phyloP scores from a whole-genome alignment of 2,888 invertebrate species.

The Sympetrum striolatum region DNA sequence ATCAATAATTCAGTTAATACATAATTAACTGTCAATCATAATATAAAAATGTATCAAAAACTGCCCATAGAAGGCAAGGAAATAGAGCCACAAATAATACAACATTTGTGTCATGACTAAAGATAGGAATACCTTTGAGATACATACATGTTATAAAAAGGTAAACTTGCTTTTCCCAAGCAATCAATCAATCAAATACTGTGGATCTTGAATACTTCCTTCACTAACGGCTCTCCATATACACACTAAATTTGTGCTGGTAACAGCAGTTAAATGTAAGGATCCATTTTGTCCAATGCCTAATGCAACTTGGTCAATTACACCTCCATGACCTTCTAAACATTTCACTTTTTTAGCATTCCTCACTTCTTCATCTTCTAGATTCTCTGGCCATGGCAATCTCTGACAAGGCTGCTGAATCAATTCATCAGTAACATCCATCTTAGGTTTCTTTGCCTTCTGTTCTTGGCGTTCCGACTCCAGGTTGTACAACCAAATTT shows the following conservation, averaged over 20 bases:
- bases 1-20: no score
- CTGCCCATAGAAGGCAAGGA: no score
- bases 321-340: constrained; percentile 12
- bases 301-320: constrained; percentile 13
- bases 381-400: constrained; percentile 49
- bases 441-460: not conserved
- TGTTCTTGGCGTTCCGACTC: constrained; percentile 17
- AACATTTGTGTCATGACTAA: no score
- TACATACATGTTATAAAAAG: no score
- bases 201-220: not conserved
- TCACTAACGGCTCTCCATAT: constrained; percentile 51
- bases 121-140: no score
- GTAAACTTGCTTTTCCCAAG: no score
- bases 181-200: not conserved
- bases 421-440: not conserved
- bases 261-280: constrained; percentile 55
- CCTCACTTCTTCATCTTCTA: constrained; percentile 55
- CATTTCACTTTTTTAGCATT: constrained; percentile 52
- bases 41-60: no score
- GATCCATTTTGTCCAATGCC: constrained; percentile 51
- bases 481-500: constrained; percentile 55
- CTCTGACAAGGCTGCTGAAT: not conserved
- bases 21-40: no score
- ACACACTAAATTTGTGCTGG: constrained; percentile 57
- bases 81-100: no score